Evolutionary conservation across 1,140 invertebrate species (phyloP), one percentile per base, ranked within the genome.

Genomic region (Papilio glaucus): DNA sequence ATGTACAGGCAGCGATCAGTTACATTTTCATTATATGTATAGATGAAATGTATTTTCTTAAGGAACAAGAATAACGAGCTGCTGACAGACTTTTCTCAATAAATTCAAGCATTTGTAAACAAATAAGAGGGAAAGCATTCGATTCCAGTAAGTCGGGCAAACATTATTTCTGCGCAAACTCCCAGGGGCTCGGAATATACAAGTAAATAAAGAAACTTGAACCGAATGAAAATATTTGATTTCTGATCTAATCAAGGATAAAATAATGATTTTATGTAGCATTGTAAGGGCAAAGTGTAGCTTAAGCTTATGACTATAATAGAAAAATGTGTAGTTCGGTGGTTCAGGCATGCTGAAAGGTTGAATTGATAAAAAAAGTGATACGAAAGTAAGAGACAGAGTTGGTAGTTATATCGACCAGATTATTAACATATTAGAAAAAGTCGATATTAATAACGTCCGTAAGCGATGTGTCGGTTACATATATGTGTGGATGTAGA

Each of bases 241-340:
- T 57, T 57, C 49, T 57, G 21, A 57, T 57, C 49, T 24, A 57
- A 57, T 57, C 10, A 57, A 57, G 21, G 21, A 24, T 24, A 57
- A 57, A 26, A 4, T 57, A 24, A 57, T 57, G 49, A 57, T 57
- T 21, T 57, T 4, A 33, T 57, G 21, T 57, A 57, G 4, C 3
- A 24, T 24, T 21, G 18, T 53, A 12, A 13, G 12, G 49, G 2
- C 24, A 57, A 21, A 57, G 5, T 26, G 12, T 53, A 9, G 8
- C 9, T 53, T n/a, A n/a, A n/a, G n/a, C n/a, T n/a, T n/a, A n/a
- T n/a, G n/a, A n/a, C n/a, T n/a, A n/a, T n/a, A n/a, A n/a, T n/a
- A n/a, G n/a, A n/a, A n/a, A n/a, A n/a, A n/a, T n/a, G n/a, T n/a
- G n/a, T n/a, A n/a, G n/a, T n/a, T n/a, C n/a, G n/a, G n/a, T n/a